Base-by-base conservation (phyloP, 2,113 vertebrate species). In the Mesitornis unicolor region DNA sequence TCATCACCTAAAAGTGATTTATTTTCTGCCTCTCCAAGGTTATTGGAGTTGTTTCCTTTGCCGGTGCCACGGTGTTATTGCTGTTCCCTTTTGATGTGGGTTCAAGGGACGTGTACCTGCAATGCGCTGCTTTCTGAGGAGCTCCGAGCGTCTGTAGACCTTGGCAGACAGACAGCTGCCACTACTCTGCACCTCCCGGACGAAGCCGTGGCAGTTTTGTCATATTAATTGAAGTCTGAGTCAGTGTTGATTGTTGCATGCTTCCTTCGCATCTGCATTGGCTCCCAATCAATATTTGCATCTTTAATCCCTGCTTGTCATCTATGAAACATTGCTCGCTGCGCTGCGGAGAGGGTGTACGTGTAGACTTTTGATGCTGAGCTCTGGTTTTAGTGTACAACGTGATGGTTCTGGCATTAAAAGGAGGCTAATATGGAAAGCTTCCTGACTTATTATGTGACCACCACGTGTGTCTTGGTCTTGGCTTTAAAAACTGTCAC, bases 281-380 rank as follows among this genome's bases (percentile, higher is more conserved):
- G 94, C 87, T 93, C 71, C 84, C 38, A 6, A 93, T 97, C 94
- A 88, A 91, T 95, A 94, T 90, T 87, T 94, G 84, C 24, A 6
- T 53, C 89, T 92, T 90, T 95, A 94, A 94, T 95, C 93, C 88
- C 59, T 2, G 25, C 43, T 81, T 38, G 25, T 36, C 17, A 1
- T 15, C 35, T 54, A 1, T 11, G 57, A 54, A 36, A 19, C 5
- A 3, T 24, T 3, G 48, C 65, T 51, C 1, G 15, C 64, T 28
- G 24, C 45, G 63, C 73, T 53, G 68, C 5, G 2, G 26, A 9
- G 65, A 36, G 60, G 87, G 16, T 31, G 33, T 40, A 2, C 13
- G 73, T 29, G 50, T 17, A 56, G 91, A 31, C 69, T 92, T 68
- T 11, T 54, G 88, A 54, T 93, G 87, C 69, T 18, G 68, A 79